These are phyloP conservation scores for Struthio camelus DNA, from an alignment of 2,113 vertebrate species.

Conservation along the genomic window DNA sequence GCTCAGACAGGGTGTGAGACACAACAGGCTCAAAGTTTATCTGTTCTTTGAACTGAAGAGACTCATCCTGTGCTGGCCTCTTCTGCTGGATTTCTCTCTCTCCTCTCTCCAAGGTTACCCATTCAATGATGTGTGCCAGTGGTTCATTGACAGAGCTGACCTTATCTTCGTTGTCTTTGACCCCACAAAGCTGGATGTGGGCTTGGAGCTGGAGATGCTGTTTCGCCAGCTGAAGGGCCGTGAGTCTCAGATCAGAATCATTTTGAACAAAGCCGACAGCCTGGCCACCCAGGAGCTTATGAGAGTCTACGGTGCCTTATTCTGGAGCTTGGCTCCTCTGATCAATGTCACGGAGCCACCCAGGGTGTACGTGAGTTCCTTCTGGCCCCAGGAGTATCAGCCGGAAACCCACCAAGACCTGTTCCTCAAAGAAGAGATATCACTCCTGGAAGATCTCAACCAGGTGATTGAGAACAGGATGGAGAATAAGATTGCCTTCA, in stretches of 20 bases:
- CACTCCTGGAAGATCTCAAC: conserved; percentile 95
- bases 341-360: conserved; percentile 98
- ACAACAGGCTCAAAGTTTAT: not conserved
- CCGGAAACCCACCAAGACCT: conserved; percentile 91
- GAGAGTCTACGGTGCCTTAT: conserved; percentile 96
- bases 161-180: conserved; percentile 98
- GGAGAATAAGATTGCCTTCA: conserved; percentile 99
- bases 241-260: conserved; percentile 97
- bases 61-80: not conserved
- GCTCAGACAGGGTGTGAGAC: not conserved
- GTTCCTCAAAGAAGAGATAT: conserved; percentile 96
- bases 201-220: conserved; percentile 95
- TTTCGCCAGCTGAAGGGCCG: conserved; percentile 96
- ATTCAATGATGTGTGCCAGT: conserved; percentile 98
- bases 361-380: conserved; percentile 96
- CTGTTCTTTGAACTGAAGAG: not conserved
- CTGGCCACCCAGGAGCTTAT: conserved; percentile 96
- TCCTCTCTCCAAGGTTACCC: conserved; percentile 86
- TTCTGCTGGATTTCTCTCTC: conserved; percentile 34
- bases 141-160: conserved; percentile 98
- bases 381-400: conserved; percentile 96
- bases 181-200: conserved; percentile 96
- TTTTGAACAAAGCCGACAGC: conserved; percentile 97
- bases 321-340: conserved; percentile 97
- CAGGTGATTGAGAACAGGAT: conserved; percentile 98